Percentiles rank a stretch among this genome's conserved stretches.
Evolutionary conservation across 2,888 invertebrate genomes (phyloP).

Genomic region (Catocala fraxini): DNA sequence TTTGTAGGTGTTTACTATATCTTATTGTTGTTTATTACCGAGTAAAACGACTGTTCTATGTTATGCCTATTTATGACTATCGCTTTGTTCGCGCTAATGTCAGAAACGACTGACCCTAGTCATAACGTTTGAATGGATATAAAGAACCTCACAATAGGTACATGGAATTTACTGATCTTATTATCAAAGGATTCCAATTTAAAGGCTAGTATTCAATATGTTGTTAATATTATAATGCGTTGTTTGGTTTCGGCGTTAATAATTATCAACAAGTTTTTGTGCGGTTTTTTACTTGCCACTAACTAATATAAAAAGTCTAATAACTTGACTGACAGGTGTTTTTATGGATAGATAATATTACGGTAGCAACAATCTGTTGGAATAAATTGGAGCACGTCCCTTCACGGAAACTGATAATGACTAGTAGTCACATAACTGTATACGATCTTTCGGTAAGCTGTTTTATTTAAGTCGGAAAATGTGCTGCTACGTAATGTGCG

Average conservation of each 20-base stretch:
- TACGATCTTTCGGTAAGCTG: constrained; percentile 4
- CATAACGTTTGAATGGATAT: constrained; percentile 30
- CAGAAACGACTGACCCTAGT: constrained; percentile 41
- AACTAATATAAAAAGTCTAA: constrained; percentile 30
- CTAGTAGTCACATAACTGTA: constrained; percentile 25
- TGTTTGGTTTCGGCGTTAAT: neutral
- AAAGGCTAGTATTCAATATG: neutral
- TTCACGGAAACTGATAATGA: constrained; percentile 36
- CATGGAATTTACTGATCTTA: constrained; percentile 20
- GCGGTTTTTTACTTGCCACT: constrained; percentile 30
- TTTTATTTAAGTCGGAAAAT: constrained; percentile 9
- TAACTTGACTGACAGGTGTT: constrained; percentile 33
- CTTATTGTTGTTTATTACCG: constrained; percentile 39
- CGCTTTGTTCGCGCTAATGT: constrained; percentile 39
- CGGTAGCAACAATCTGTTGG: constrained; percentile 36
- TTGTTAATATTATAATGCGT: constrained; percentile 14
- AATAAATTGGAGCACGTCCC: constrained; percentile 48
- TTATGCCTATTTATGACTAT: constrained; percentile 29
- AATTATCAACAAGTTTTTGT: constrained; percentile 36
- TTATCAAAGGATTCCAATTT: constrained; percentile 3
- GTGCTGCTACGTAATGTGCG: neutral
- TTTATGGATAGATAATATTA: constrained; percentile 34
- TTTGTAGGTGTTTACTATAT: constrained; percentile 49
- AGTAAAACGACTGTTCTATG: constrained; percentile 39
- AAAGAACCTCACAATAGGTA: constrained; percentile 35